Evolutionary conservation across 2,797 vertebrate genomes (phyloP).

Genomic region (Chromobotia macracanthus): DNA sequence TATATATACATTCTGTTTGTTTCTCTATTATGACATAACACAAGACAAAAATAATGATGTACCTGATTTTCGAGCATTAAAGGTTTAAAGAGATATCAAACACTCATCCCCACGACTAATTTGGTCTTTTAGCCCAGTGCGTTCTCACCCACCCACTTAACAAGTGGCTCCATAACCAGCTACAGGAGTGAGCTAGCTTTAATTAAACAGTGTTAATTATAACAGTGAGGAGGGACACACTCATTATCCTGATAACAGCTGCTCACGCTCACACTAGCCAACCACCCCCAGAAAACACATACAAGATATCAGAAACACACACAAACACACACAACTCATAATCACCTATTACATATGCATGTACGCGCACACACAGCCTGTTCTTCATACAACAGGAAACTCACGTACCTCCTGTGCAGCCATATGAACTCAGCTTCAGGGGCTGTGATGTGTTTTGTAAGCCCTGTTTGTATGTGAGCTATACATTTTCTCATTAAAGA

Average conservation of each 20-base stretch:
- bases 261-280: slow-evolving; percentile 69
- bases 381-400: neutral
- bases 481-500: slow-evolving; percentile 70
- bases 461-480: slow-evolving; percentile 33
- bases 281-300: slow-evolving; percentile 60
- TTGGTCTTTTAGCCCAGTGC: slow-evolving; percentile 21
- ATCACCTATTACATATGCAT: slow-evolving; percentile 19
- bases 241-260: slow-evolving; percentile 76
- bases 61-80: neutral
- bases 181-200: slow-evolving; percentile 67
- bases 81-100: neutral
- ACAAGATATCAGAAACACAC: slow-evolving; percentile 24
- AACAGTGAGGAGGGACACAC: slow-evolving; percentile 61
- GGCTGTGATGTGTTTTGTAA: slow-evolving; percentile 34
- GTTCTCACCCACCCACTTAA: slow-evolving; percentile 50
- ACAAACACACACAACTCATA: slow-evolving; percentile 24
- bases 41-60: neutral
- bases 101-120: slow-evolving; percentile 16
- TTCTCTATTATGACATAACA: neutral
- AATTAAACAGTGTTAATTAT: slow-evolving; percentile 79
- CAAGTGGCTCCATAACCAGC: slow-evolving; percentile 60
- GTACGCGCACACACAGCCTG: slow-evolving; percentile 17
- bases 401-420: neutral
- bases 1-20: neutral
- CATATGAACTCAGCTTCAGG: slow-evolving; percentile 17